Conservation (phyloP, 2,113 vertebrate species). For the Odontophorus gujanensis region DNA sequence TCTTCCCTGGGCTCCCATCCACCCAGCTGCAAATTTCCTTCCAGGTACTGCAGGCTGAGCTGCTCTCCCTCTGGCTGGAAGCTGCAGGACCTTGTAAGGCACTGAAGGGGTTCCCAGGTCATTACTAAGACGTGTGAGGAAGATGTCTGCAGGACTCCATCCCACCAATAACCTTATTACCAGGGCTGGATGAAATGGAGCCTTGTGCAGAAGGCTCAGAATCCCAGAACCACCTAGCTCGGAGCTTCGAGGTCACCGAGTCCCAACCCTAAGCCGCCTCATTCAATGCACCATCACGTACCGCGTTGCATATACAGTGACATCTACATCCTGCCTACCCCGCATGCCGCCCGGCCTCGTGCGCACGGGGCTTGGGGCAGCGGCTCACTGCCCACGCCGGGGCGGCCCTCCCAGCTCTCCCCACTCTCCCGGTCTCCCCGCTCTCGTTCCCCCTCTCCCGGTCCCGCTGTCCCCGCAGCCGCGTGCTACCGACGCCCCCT, state of each 20-base stretch:
- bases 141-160: not conserved
- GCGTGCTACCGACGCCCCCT: not conserved
- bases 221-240: not conserved
- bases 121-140: accelerated
- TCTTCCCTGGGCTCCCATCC: not conserved
- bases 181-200: accelerated
- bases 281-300: not conserved
- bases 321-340: not conserved
- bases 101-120: not conserved
- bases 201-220: not conserved
- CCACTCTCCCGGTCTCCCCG: no score
- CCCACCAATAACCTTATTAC: not conserved
- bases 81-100: not conserved
- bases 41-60: accelerated
- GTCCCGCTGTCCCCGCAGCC: not conserved
- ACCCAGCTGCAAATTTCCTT: not conserved
- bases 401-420: no score
- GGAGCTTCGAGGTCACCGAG: not conserved
- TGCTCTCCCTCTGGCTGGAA: not conserved
- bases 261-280: not conserved
- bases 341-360: no score
- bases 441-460: no score
- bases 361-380: no score
- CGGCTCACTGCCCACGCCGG: not conserved
- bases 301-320: no score